phyloP scores from a whole-genome alignment of 1,140 invertebrate genomes.

The Dufourea novaeangliae region DNA sequence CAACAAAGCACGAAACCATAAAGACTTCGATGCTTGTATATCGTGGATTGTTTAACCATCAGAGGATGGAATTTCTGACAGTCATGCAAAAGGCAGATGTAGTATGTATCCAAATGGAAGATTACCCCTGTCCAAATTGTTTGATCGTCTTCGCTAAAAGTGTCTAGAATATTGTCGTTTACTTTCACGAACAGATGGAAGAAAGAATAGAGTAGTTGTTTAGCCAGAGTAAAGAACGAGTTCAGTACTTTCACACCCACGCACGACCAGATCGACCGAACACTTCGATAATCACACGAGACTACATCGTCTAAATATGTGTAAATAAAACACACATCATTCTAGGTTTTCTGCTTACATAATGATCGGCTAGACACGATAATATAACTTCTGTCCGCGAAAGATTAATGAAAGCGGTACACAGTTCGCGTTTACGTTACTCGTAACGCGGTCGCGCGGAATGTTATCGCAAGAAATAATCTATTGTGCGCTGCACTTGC shows the following conservation, averaged over 20 bases:
- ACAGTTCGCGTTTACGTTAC: conserved; percentile 2
- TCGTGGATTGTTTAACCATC: too few relatives aligned
- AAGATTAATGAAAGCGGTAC: conserved; percentile 2
- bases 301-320: conserved; percentile 7
- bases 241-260: too few relatives aligned
- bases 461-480: conserved; percentile 2
- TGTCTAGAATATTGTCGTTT: too few relatives aligned
- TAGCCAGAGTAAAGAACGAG: too few relatives aligned
- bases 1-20: neutral
- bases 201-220: too few relatives aligned
- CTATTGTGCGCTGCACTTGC: conserved; percentile 5
- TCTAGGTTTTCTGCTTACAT: neutral
- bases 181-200: too few relatives aligned
- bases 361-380: conserved; percentile 6
- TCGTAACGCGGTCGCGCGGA: neutral
- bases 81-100: too few relatives aligned
- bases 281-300: neutral
- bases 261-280: neutral
- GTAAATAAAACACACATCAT: conserved; percentile 7
- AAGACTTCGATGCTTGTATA: too few relatives aligned
- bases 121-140: too few relatives aligned
- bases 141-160: too few relatives aligned
- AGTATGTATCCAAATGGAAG: too few relatives aligned
- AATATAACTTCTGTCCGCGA: neutral
- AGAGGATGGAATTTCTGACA: too few relatives aligned